Evolutionary conservation across 2,113 vertebrate species (phyloP).

Genomic region (Eolophus roseicapilla): DNA sequence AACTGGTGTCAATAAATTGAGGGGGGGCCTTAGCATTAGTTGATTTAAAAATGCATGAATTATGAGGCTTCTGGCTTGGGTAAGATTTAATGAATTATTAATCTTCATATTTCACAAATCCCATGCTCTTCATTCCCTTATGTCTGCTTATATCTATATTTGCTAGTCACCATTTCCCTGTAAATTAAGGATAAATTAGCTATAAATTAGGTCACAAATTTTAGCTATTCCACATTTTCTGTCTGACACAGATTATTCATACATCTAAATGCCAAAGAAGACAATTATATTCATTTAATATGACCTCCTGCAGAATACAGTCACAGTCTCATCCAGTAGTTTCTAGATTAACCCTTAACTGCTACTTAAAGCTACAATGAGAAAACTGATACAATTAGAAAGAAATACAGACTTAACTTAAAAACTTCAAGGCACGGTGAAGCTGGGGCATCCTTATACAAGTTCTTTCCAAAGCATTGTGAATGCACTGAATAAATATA

Average conservation of each 20-base stretch:
- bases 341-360: slow-evolving; percentile 28
- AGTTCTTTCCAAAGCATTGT: neutral
- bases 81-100: slow-evolving; percentile 58
- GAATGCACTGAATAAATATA: neutral
- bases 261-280: slow-evolving; percentile 15
- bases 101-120: slow-evolving; percentile 42
- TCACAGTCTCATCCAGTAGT: neutral
- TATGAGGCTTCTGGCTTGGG: neutral
- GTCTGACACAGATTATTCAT: neutral
- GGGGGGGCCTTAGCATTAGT: neutral
- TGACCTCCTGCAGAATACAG: slow-evolving; percentile 33
- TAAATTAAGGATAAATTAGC: slow-evolving; percentile 32
- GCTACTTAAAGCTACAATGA: neutral
- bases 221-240: neutral
- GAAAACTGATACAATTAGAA: neutral
- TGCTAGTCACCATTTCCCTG: neutral
- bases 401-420: neutral
- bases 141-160: slow-evolving; percentile 11
- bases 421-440: neutral
- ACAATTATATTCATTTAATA: slow-evolving; percentile 37
- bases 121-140: slow-evolving; percentile 5
- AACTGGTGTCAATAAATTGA: neutral
- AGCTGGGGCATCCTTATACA: neutral
- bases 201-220: slow-evolving; percentile 29
- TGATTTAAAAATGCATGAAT: slow-evolving; percentile 50